Conservation (phyloP, 2,888 invertebrate species). For the Conistra vaccinii region DNA sequence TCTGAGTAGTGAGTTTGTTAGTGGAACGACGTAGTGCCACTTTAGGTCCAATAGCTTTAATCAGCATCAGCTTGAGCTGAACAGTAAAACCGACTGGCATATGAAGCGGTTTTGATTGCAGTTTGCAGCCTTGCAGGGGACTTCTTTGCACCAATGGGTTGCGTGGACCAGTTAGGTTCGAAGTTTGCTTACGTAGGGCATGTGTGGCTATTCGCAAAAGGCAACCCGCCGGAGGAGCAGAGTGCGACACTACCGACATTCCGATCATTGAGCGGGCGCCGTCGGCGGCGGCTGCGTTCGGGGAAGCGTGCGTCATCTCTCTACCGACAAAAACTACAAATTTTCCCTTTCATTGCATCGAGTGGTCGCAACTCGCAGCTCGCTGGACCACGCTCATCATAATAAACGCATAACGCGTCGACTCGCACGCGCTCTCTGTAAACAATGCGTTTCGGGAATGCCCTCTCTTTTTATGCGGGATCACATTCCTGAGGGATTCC, state of each 20-base stretch:
- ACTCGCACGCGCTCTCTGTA: constrained; percentile 81
- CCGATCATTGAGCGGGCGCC: constrained; percentile 72
- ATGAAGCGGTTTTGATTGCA: not conserved
- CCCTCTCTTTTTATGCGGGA: constrained; percentile 87
- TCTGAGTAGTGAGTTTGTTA: constrained; percentile 21
- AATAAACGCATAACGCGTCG: constrained; percentile 84
- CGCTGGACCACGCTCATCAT: constrained; percentile 73
- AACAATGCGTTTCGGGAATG: constrained; percentile 90
- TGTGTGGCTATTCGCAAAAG: constrained; percentile 60
- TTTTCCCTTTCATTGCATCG: constrained; percentile 89
- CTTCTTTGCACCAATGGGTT: constrained; percentile 21
- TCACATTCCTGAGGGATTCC: constrained; percentile 90
- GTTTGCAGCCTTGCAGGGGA: not conserved
- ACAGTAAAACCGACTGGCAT: constrained; percentile 5
- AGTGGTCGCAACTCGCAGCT: constrained; percentile 70
- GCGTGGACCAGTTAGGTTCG: constrained; percentile 57
- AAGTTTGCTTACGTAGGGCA: constrained; percentile 45
- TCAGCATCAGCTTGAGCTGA: not conserved
- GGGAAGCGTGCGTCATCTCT: constrained; percentile 85
- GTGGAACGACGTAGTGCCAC: constrained; percentile 3
- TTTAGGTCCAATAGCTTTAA: not conserved
- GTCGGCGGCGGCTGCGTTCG: constrained; percentile 75
- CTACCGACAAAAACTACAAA: constrained; percentile 84
- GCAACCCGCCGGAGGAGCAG: constrained; percentile 68
- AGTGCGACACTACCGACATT: constrained; percentile 72